Evolutionary conservation across 2,888 invertebrate genomes (phyloP).

Genomic region (Stegana nigrithorax): DNA sequence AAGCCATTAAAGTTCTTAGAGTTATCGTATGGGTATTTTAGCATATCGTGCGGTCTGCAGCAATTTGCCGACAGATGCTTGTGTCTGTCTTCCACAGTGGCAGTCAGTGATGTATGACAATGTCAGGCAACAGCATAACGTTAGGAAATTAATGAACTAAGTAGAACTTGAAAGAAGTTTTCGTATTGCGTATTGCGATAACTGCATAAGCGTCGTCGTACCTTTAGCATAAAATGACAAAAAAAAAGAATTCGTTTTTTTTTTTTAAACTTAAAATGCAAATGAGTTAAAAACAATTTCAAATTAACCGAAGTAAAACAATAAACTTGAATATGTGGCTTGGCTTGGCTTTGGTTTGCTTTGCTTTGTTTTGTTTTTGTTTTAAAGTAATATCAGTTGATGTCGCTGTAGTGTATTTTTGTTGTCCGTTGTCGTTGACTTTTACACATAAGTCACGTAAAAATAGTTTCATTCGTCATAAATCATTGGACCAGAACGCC

Average conservation of each 20-base stretch:
- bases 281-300: constrained; percentile 28
- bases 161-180: constrained; percentile 49
- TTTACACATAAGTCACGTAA: constrained; percentile 48
- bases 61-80: constrained; percentile 20
- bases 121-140: constrained; percentile 58
- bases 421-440: constrained; percentile 9
- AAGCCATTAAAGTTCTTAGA: constrained; percentile 40
- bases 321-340: neutral
- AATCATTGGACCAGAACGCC: constrained; percentile 60
- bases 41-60: constrained; percentile 25
- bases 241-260: constrained; percentile 17
- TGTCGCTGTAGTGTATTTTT: neutral
- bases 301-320: constrained; percentile 15
- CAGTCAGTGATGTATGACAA: constrained; percentile 57
- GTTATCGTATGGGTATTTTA: neutral
- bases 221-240: neutral
- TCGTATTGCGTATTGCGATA: constrained; percentile 9
- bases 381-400: constrained; percentile 11
- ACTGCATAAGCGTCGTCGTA: too few relatives aligned
- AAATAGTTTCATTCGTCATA: constrained; percentile 51
- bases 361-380: too few relatives aligned
- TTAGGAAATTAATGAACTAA: constrained; percentile 54
- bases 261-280: constrained; percentile 7
- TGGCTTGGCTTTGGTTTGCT: constrained; percentile 36
- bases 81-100: constrained; percentile 16